A percentile compares a stretch with the other conserved stretches of the same genome.
phyloP scores from a whole-genome alignment of 2,113 vertebrate genomes.

The Onychostoma macrolepis region DNA sequence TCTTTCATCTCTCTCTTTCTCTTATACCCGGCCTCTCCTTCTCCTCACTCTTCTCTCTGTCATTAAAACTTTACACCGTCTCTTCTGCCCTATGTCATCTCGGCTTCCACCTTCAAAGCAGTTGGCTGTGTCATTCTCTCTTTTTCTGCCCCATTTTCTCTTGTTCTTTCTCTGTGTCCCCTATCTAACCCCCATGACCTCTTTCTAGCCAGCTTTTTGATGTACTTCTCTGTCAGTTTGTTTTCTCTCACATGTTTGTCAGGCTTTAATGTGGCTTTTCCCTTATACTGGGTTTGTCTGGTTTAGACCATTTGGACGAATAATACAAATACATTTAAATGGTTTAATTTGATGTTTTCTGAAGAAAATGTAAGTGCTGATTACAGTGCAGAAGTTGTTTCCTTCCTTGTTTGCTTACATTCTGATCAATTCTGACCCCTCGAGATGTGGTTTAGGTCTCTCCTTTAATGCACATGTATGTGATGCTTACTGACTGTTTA shows the following conservation, averaged over 20 bases:
- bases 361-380: not conserved
- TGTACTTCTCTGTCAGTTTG: not conserved
- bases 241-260: not conserved
- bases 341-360: not conserved
- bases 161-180: not conserved
- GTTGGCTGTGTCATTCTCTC: constrained; percentile 22
- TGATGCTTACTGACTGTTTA: not conserved
- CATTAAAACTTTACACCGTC: constrained; percentile 44
- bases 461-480: not conserved
- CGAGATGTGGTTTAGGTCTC: not conserved
- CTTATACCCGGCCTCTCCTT: not conserved
- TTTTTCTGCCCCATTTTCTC: constrained; percentile 25
- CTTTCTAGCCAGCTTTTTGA: constrained; percentile 13
- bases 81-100: constrained; percentile 31
- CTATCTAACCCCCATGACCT: constrained; percentile 23
- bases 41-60: constrained; percentile 14
- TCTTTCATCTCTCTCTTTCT: constrained; percentile 23
- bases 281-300: not conserved
- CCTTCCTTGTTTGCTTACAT: not conserved
- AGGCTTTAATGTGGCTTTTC: not conserved
- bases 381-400: not conserved
- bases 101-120: constrained; percentile 23
- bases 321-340: not conserved
- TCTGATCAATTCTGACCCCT: too few species aligned
- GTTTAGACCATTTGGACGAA: not conserved